Base-by-base conservation (phyloP, 2,113 vertebrate genomes). In the Macrotus californicus region DNA sequence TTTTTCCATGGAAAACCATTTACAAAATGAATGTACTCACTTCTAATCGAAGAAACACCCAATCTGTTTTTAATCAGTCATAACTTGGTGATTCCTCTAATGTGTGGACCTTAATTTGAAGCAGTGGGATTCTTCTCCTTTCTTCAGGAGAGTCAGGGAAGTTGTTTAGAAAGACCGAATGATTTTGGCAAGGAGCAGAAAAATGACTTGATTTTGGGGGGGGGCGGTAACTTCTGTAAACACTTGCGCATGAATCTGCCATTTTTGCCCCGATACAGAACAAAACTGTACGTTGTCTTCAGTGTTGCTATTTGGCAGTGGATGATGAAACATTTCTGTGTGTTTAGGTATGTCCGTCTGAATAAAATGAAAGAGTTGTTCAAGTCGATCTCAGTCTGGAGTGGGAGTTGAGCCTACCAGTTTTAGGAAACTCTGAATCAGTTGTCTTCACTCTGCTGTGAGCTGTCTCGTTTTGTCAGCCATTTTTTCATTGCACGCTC, bases 1-100 rank as follows among this genome's bases (percentile, higher is more conserved):
- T 50, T n/a, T 52, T 77, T 59, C 14, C 43, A 13, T 5, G 61
- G 3, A 6, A 26, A 39, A 94, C 29, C 24, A 24, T 89, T 95
- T 94, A 69, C 39, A 89, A 80, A 96, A 77, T 46, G 18, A 46
- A 59, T 46, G 50, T 91, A 52, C 34, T 48, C 82, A 59, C 31
- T 94, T 95, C 26, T 87, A 76, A 72, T 16, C 14, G 41, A 96
- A 86, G 54, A 7, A 1, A 3, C 14, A 64, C 31, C 3, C 15
- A 77, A 24, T 95, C 69, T 92, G 48, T 94, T 94, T 96, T 93
- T 66, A 89, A n/a, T 72, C 29, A 94, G 54, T 22, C 14, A 89
- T 70, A 59, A 88, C 24, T 41, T 41, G 94, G 3, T 95, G 90
- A 91, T 87, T 81, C 24, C 41, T 84, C 61, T 89, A 85, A 80